Conservation (phyloP, 1,140 invertebrate species). For the Aradophagus sp. region DNA sequence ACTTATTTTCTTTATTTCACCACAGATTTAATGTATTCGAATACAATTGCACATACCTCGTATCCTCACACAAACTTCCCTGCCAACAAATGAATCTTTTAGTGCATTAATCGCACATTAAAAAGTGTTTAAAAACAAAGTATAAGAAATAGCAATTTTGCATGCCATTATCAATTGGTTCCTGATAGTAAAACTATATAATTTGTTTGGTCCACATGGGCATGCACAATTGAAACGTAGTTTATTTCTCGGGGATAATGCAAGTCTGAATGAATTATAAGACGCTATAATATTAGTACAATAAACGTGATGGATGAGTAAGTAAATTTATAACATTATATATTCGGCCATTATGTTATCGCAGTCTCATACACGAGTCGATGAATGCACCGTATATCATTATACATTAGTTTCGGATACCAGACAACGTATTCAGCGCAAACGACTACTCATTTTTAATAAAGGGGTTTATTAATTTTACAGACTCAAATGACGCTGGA, state of each 20-base stretch:
- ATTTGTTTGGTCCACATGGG: too few species aligned
- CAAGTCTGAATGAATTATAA: conserved; percentile 11
- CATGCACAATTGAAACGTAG: too few species aligned
- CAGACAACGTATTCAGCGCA: conserved; percentile 14
- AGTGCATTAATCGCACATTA: too few species aligned
- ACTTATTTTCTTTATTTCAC: too few species aligned
- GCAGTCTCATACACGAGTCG: conserved; percentile 31
- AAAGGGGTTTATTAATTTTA: conserved; percentile 32
- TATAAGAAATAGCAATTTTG: too few species aligned
- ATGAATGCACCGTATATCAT: conserved; percentile 36
- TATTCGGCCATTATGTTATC: conserved; percentile 33
- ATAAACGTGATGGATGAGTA: conserved; percentile 36
- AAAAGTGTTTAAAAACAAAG: too few species aligned
- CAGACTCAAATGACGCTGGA: conserved; percentile 4
- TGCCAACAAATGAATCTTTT: too few species aligned
- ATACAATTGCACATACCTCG: too few species aligned
- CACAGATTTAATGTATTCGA: too few species aligned
- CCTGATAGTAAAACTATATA: too few species aligned
- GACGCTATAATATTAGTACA: conserved; percentile 15
- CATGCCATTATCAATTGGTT: too few species aligned
- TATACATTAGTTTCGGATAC: conserved; percentile 35
- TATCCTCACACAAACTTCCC: too few species aligned
- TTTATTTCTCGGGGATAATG: neutral
- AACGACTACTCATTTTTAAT: conserved; percentile 27
- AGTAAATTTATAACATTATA: conserved; percentile 35